These are phyloP conservation scores for Elachura formosa DNA, from an alignment of 2,113 vertebrate species.

Conservation along the genomic window DNA sequence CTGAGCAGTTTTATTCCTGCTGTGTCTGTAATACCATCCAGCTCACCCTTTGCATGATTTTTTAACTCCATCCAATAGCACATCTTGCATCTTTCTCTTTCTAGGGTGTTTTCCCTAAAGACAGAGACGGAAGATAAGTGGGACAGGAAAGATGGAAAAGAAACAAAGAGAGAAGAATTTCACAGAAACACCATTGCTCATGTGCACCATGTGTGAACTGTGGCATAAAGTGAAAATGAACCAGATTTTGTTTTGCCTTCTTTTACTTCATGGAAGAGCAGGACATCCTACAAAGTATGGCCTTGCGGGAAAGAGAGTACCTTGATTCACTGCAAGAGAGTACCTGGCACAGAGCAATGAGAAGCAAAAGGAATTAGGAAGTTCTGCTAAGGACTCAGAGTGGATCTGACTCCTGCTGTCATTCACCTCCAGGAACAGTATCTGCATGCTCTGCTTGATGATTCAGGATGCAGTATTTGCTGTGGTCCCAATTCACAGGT, in stretches of 20 bases:
- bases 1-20: not conserved
- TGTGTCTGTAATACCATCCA: not conserved
- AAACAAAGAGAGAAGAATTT: not conserved
- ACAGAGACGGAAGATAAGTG: not conserved
- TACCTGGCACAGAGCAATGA: not conserved
- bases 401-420: not conserved
- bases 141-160: not conserved
- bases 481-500: not conserved
- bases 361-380: not conserved
- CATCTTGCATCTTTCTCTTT: not conserved
- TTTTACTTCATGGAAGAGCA: not conserved
- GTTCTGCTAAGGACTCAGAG: not conserved
- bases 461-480: not conserved
- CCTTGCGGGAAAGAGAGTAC: not conserved
- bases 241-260: not conserved
- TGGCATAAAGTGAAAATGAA: not conserved
- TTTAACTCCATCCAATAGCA: not conserved
- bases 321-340: not conserved
- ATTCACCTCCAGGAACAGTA: not conserved
- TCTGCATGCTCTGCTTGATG: not conserved
- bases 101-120: not conserved
- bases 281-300: not conserved
- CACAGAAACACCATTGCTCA: not conserved
- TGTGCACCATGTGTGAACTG: not conserved
- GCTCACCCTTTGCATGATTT: not conserved